These are phyloP conservation scores for Arvicanthis niloticus DNA, from an alignment of 2,113 vertebrate species.

Conservation along the genomic window DNA sequence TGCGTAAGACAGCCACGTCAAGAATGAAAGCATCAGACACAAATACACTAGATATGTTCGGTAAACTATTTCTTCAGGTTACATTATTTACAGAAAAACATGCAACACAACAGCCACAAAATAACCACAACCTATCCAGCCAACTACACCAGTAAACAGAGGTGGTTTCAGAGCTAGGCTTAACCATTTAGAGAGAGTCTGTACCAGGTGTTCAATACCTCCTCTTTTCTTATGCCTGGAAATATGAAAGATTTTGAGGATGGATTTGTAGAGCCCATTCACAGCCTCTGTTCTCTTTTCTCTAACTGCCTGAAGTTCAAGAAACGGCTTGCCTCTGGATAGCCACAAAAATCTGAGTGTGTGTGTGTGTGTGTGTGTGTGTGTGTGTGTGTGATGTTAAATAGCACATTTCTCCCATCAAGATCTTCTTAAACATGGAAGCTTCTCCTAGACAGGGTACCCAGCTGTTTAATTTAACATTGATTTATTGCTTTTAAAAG, in stretches of 20 bases:
- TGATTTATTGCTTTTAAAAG: constrained; percentile 91
- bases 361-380: background rate
- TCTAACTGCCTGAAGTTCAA: constrained; percentile 7
- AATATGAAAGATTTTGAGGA: constrained; percentile 26
- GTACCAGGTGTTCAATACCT: background rate
- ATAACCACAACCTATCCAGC: constrained; percentile 25
- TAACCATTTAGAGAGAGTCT: background rate
- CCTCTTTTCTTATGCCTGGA: background rate
- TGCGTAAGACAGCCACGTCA: constrained; percentile 16
- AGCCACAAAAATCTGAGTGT: background rate
- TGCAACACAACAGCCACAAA: background rate
- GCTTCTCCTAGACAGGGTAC: constrained; percentile 78
- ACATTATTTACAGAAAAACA: constrained; percentile 52
- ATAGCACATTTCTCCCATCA: constrained; percentile 66
- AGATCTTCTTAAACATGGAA: constrained; percentile 77
- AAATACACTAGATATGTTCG: background rate
- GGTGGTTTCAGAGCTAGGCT: background rate
- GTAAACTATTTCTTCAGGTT: constrained; percentile 54
- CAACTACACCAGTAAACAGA: background rate
- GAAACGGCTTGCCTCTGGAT: constrained; percentile 29
- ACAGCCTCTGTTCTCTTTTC: background rate
- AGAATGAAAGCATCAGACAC: constrained; percentile 2
- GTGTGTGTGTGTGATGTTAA: constrained; percentile 55
- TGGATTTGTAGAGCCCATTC: background rate
- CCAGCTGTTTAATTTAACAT: constrained; percentile 88